Conservation (phyloP, 2,888 invertebrate genomes). For the Pilophorus perplexus region DNA sequence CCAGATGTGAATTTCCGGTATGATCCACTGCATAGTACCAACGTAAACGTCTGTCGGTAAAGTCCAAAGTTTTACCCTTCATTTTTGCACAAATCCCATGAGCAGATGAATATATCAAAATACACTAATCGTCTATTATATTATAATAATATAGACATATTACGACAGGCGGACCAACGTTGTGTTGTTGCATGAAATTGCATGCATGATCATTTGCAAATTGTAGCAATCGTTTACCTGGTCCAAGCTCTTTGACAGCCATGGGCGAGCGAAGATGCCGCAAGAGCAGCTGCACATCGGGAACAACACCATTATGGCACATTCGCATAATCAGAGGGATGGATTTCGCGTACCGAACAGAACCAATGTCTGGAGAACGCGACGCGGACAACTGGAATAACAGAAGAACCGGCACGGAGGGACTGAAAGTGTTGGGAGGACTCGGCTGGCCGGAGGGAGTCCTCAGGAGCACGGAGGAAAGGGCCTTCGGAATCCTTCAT, state of each 20-base stretch:
- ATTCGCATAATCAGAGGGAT: slow-evolving; percentile 19
- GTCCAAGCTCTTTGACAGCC: slow-evolving; percentile 27
- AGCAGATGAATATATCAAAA: too few relatives aligned
- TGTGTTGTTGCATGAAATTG: too few relatives aligned
- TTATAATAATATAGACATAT: too few relatives aligned
- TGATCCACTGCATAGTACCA: too few relatives aligned
- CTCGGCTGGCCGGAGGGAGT: neutral
- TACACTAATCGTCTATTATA: too few relatives aligned
- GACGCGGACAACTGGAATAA: neutral
- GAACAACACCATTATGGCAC: slow-evolving; percentile 43
- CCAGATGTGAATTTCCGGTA: too few relatives aligned
- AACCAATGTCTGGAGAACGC: neutral
- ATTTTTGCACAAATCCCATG: too few relatives aligned
- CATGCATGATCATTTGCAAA: too few relatives aligned
- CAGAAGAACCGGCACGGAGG: slow-evolving; percentile 9
- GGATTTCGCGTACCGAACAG: neutral
- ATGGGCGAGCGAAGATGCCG: slow-evolving; percentile 37
- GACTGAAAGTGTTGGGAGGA: slow-evolving; percentile 1
- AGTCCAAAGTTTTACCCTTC: too few relatives aligned
- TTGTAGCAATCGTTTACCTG: too few relatives aligned
- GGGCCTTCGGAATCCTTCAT: neutral
- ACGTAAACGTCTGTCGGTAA: too few relatives aligned
- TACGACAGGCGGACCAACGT: too few relatives aligned
- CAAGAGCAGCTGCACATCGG: slow-evolving; percentile 46
- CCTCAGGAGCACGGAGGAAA: neutral